These are phyloP conservation scores for Oncorhynchus tshawytscha DNA, from an alignment of 2,113 vertebrate species.

Conservation along the genomic window DNA sequence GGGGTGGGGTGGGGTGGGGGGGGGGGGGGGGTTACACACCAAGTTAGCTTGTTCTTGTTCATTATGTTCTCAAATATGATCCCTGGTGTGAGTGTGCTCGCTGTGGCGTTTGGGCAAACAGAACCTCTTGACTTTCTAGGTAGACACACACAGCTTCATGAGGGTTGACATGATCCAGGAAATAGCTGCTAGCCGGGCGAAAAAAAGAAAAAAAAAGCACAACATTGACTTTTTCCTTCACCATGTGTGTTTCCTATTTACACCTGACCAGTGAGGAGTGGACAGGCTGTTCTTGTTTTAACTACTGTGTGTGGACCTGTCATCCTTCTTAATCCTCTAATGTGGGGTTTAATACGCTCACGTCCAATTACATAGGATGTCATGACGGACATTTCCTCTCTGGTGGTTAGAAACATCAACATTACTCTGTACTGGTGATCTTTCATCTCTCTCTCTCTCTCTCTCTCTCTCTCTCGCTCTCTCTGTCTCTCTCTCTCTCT, in stretches of 20 bases:
- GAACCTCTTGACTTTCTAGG: slow-evolving; percentile 4
- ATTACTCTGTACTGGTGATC: not conserved
- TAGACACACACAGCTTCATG: not conserved
- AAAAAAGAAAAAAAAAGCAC: not conserved
- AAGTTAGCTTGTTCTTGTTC: not conserved
- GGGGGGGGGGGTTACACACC: too few species aligned
- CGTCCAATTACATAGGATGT: too few species aligned
- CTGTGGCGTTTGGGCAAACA: not conserved
- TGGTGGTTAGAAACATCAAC: not conserved
- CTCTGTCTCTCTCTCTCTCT: not conserved
- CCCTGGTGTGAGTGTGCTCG: not conserved
- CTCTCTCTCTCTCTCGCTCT: not conserved
- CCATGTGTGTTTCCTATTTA: slow-evolving; percentile 4
- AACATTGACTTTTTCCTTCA: not conserved
- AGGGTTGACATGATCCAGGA: not conserved
- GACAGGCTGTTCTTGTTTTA: slow-evolving; percentile 2
- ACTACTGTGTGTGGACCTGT: not conserved
- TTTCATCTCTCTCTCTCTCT: not conserved
- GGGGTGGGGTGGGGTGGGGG: too few species aligned
- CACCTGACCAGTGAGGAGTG: not conserved
- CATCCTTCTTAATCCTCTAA: too few species aligned
- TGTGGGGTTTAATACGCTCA: too few species aligned
- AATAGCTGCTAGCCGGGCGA: not conserved
- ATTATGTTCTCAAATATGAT: not conserved
- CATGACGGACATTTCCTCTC: not conserved